Base-by-base conservation (phyloP, 2,888 invertebrate species). In the Dryomyza anilis region DNA sequence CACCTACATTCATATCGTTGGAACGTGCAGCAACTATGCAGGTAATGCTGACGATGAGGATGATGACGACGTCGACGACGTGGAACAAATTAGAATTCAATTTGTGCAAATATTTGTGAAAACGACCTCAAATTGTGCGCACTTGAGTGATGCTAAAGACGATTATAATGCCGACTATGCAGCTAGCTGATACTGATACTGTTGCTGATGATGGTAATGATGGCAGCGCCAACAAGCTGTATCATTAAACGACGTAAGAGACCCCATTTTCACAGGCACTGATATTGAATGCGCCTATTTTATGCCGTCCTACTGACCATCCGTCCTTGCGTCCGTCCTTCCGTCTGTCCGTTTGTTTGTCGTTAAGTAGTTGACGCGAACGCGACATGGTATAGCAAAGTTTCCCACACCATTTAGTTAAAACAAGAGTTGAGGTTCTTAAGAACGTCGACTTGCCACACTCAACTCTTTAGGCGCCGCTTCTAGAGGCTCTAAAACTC, bases 71-170 rank as follows among this genome's bases (percentile, higher is more conserved):
- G n/a, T n/a, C n/a, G n/a, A n/a, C n/a, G 14, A 21, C 21, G 19
- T 36, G 58, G 16, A 53, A 53, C 43, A 53, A 64, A 64, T 65
- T 65, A 53, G 55, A 65, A 53, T 60, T 55, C 64, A 65, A 65
- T 65, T 65, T 65, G 60, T 36, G 33, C 59, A 59, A 65, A 60
- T 59, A 65, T 64, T 52, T 65, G 60, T 39, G 25, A 33, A 52
- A 46, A 57, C 39, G 21, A 52, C 52, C 53, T 23, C 62, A 33
- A 53, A 45, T 29, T 30, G 45, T 19, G 19, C 25, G 14, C 2
- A n/a, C n/a, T n/a, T n/a, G n/a, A n/a, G 16, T 7, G 36, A 10
- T 39, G 39, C 39, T 25, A 19, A 23, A 6, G 36, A 39, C 19
- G 7, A n/a, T n/a, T n/a, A 53, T 29, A 33, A 53, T 53, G 16